phyloP scores from a whole-genome alignment of 1,140 invertebrate genomes.

The Augochlora pura region DNA sequence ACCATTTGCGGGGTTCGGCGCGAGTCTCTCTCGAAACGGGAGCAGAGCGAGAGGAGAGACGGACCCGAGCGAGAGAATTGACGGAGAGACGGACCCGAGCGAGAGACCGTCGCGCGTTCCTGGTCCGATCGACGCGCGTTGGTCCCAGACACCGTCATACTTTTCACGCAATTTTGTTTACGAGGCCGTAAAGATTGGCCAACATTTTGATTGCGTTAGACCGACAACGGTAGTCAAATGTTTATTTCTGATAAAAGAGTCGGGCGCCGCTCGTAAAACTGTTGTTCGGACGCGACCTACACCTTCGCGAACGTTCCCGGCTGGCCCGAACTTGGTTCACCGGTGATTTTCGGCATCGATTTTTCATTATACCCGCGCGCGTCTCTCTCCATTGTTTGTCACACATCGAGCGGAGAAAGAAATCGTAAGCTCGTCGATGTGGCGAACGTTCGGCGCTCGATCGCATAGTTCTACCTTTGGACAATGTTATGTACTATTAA shows the following conservation, averaged over 20 bases:
- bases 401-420: too few species aligned
- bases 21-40: neutral
- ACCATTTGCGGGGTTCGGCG: neutral
- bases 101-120: too few species aligned
- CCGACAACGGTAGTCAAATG: conserved; percentile 57
- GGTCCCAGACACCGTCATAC: conserved; percentile 20
- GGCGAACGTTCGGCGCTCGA: too few species aligned
- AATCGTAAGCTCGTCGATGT: too few species aligned
- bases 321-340: too few species aligned
- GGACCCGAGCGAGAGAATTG: too few species aligned
- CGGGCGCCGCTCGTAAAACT: conserved; percentile 18
- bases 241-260: conserved; percentile 72
- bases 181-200: conserved; percentile 68
- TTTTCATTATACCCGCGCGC: too few species aligned
- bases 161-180: conserved; percentile 70
- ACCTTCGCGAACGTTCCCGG: neutral
- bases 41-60: neutral
- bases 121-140: neutral
- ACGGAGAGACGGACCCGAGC: too few species aligned
- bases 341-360: too few species aligned
- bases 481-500: too few species aligned
- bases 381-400: too few species aligned
- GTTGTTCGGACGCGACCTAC: neutral
- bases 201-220: conserved; percentile 61
- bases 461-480: too few species aligned